These are phyloP conservation scores for Micoletzkya japonica DNA, from an alignment of 2,888 invertebrate species.

Conservation along the genomic window DNA sequence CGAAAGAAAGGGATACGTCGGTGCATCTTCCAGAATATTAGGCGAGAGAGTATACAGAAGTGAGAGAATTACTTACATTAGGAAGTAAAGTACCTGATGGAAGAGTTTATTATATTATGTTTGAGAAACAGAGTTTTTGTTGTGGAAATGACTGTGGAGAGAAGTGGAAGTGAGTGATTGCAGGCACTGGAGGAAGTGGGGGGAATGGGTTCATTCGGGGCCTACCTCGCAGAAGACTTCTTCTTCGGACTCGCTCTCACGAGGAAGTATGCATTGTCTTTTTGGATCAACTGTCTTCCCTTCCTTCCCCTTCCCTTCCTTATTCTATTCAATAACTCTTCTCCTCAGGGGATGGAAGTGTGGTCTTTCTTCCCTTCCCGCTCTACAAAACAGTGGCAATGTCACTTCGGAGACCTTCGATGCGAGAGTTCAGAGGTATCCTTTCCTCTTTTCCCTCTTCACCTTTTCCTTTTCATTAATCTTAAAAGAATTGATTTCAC, in stretches of 20 bases:
- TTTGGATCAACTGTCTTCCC: too few relatives aligned
- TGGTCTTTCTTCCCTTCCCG: conserved; percentile 87
- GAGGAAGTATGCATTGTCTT: conserved; percentile 37
- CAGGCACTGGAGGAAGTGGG: conserved; percentile 86
- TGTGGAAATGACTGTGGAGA: too few relatives aligned
- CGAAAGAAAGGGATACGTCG: too few relatives aligned
- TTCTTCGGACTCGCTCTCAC: conserved; percentile 89
- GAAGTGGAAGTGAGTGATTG: conserved; percentile 24
- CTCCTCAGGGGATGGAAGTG: conserved; percentile 80
- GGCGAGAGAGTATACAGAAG: too few relatives aligned
- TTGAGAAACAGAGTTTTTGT: background rate
- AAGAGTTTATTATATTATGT: background rate
- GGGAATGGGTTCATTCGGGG: conserved; percentile 85
- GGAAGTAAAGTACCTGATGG: background rate
- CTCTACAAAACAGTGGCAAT: conserved; percentile 83
- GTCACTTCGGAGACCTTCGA: conserved; percentile 74
- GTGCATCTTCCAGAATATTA: too few relatives aligned
- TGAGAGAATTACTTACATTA: too few relatives aligned
- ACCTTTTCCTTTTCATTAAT: conserved; percentile 36
- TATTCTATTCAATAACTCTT: background rate
- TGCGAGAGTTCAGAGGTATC: background rate
- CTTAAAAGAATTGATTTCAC: background rate
- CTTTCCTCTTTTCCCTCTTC: background rate
- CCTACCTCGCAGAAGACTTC: conserved; percentile 96
- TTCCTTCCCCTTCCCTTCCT: too few relatives aligned